Conservation (phyloP, 2,888 invertebrate species). For the Nephrotoma flavescens region DNA sequence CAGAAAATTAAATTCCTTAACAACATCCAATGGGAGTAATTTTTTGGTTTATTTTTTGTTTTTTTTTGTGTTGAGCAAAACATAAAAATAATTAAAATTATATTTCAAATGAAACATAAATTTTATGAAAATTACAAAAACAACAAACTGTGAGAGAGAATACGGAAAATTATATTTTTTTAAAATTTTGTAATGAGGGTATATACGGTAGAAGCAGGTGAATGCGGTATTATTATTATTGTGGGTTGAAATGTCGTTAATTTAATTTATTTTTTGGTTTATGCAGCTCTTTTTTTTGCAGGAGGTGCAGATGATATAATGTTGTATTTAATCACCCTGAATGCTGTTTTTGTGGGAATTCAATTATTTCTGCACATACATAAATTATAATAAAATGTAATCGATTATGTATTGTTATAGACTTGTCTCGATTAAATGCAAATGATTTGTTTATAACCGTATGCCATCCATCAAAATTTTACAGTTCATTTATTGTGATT, state of each 20-base stretch:
- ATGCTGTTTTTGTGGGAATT: background rate
- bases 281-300: background rate
- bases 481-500: background rate
- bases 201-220: background rate
- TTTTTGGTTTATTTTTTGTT: background rate
- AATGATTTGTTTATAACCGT: background rate
- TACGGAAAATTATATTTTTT: background rate
- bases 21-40: background rate
- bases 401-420: background rate
- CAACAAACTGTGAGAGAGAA: background rate
- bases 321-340: background rate
- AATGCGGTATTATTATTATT: background rate
- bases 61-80: background rate
- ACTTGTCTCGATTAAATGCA: background rate
- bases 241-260: background rate
- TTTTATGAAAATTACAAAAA: background rate
- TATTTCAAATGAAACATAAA: background rate
- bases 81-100: background rate
- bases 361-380: background rate
- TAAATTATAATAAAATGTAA: background rate
- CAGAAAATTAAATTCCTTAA: background rate
- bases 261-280: background rate
- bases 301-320: background rate
- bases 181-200: background rate
- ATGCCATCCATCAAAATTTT: background rate